A percentile compares a stretch with the other conserved stretches of the same genome.
Evolutionary conservation across 2,797 vertebrate genomes (phyloP).

Genomic region (Menidia menidia): DNA sequence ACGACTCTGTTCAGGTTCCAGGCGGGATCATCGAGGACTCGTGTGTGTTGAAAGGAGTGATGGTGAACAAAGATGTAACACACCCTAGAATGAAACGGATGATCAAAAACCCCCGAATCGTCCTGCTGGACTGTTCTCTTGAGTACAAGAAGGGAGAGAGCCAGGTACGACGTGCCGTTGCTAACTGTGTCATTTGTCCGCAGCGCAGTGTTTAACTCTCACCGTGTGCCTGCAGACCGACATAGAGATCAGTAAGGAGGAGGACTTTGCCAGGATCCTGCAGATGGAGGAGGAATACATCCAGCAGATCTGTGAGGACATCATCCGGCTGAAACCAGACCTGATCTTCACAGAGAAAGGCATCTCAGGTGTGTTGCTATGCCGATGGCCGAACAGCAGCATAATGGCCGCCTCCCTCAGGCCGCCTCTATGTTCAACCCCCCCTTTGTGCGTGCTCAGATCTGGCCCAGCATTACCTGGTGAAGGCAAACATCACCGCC

Average conservation of each 20-base stretch:
- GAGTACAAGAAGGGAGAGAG: slow-evolving; percentile 99
- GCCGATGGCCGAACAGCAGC: not conserved
- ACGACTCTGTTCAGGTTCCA: slow-evolving; percentile 84
- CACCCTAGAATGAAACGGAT: slow-evolving; percentile 91
- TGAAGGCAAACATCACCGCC: slow-evolving; percentile 95
- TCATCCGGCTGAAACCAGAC: slow-evolving; percentile 92
- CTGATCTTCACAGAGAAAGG: slow-evolving; percentile 96
- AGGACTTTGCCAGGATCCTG: slow-evolving; percentile 93
- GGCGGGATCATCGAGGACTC: slow-evolving; percentile 95
- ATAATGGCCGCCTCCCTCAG: not conserved
- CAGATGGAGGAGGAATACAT: slow-evolving; percentile 98
- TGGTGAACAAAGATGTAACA: slow-evolving; percentile 97
- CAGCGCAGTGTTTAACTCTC: not conserved
- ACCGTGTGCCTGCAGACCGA: slow-evolving; percentile 82
- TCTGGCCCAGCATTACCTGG: slow-evolving; percentile 95
- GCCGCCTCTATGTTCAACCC: too few relatives aligned
- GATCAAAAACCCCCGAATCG: slow-evolving; percentile 91
- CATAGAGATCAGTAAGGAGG: slow-evolving; percentile 96
- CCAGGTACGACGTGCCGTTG: slow-evolving; percentile 82
- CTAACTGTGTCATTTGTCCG: not conserved
- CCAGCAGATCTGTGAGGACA: slow-evolving; percentile 95
- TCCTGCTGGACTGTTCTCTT: slow-evolving; percentile 94
- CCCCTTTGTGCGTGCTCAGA: slow-evolving; percentile 75
- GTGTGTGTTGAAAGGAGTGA: slow-evolving; percentile 89
- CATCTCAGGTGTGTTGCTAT: slow-evolving; percentile 86